Conservation (phyloP, 1,140 invertebrate genomes). For the Danaus melanippus region DNA sequence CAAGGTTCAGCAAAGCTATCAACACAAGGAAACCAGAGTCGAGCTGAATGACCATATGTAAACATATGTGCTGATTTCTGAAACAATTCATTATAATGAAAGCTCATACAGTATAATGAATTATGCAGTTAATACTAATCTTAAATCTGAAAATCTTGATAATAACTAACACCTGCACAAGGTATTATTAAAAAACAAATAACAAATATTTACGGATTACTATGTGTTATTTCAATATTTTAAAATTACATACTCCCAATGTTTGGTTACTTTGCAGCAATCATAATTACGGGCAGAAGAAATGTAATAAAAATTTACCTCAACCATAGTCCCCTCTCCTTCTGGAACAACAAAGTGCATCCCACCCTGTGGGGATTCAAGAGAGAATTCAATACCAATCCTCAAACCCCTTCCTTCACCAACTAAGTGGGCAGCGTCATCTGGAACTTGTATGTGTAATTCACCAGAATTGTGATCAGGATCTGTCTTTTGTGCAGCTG, state of each 20-base stretch:
- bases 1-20: conserved; percentile 97
- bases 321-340: conserved; percentile 80
- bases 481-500: conserved; percentile 88
- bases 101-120: too few species aligned
- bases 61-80: conserved; percentile 95
- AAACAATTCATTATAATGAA: conserved; percentile 30
- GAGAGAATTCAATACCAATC: conserved; percentile 93
- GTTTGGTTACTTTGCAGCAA: too few species aligned
- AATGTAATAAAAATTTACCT: conserved; percentile 67
- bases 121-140: too few species aligned
- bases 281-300: too few species aligned
- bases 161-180: too few species aligned
- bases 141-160: too few species aligned
- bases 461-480: conserved; percentile 92
- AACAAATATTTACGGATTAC: too few species aligned
- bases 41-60: conserved; percentile 91
- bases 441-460: conserved; percentile 88
- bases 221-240: too few species aligned
- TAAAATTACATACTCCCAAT: too few species aligned
- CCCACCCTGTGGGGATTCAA: conserved; percentile 93
- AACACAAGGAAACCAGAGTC: conserved; percentile 98
- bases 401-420: conserved; percentile 86
- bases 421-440: conserved; percentile 85
- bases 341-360: conserved; percentile 96
- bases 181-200: too few species aligned